phyloP scores from a whole-genome alignment of 2,113 vertebrate species.

The Aythya baeri region DNA sequence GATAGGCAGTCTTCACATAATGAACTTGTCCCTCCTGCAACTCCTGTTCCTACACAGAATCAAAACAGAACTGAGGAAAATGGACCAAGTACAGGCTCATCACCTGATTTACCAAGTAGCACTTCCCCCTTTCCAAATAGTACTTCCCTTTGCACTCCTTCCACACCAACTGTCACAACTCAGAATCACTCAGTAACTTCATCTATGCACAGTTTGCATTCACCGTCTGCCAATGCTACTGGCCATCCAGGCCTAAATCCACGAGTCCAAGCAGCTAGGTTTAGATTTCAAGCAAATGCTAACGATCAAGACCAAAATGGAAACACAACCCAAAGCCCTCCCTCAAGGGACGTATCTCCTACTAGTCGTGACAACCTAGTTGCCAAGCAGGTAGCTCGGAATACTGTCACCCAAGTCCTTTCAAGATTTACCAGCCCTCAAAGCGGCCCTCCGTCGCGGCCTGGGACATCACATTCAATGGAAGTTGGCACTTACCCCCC shows the following conservation, averaged over 20 bases:
- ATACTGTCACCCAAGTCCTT: constrained; percentile 95
- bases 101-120: constrained; percentile 67
- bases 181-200: constrained; percentile 61
- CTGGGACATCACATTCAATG: constrained; percentile 67
- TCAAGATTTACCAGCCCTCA: constrained; percentile 94
- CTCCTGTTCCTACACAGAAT: constrained; percentile 54
- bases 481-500: constrained; percentile 82
- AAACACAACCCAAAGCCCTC: constrained; percentile 89
- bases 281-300: constrained; percentile 90
- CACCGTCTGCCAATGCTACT: constrained; percentile 73
- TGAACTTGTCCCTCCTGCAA: constrained; percentile 73
- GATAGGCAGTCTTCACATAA: constrained; percentile 84
- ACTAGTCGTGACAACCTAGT: constrained; percentile 92
- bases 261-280: constrained; percentile 92
- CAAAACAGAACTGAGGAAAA: constrained; percentile 85
- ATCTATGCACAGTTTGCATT: constrained; percentile 76
- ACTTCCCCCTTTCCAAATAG: constrained; percentile 47
- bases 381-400: constrained; percentile 94
- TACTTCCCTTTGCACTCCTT: constrained; percentile 37
- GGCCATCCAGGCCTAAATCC: constrained; percentile 88
- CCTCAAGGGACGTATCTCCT: constrained; percentile 91
- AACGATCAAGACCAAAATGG: constrained; percentile 97
- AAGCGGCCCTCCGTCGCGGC: constrained; percentile 72
- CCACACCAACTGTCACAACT: constrained; percentile 51
- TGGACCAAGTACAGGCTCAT: constrained; percentile 79